Evolutionary conservation across 2,113 vertebrate genomes (phyloP), one percentile per base, ranked within the genome.

Genomic region (Acanthochromis polyacanthus): DNA sequence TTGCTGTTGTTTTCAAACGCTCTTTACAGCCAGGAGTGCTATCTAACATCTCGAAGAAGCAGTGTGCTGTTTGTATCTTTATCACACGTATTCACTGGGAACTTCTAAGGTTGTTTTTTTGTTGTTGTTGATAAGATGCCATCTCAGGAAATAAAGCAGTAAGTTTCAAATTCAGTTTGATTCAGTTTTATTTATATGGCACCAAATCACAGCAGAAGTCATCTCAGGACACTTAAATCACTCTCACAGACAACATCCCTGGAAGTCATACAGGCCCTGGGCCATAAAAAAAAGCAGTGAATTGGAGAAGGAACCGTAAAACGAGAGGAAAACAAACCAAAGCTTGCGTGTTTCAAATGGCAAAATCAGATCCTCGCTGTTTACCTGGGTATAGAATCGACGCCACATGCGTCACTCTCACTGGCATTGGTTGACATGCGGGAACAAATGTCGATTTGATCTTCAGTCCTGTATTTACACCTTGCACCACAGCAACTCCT

Each of bases 381-480:
- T 0, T 17, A 50, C 53, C 10, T 22, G 25, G 9, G 9, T 6
- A 22, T 4, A 71, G 74, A 53, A 45, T 19, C 14, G 15, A 43
- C 40, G 6, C 28, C 38, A 5, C 15, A 30, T 40, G 23, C 19
- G 5, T 74, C 50, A 20, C 43, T 60, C 11, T 55, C 30, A 69
- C 19, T 16, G 61, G 3, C 15, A 23, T 23, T 28, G 58, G 48
- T 59, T 71, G 38, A 7, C 0, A 0, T 59, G 64, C 1, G 14
- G 52, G 48, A 53, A 55, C 68, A 2, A 6, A 69, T 50, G 58
- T 17, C 0, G 10, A 67, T 48, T 60, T 36, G 10, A 80, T 78
- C 51, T 45, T 65, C 14, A 9, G 1, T 10, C 10, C 10, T 88
- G 71, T 82, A 80, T 87, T 83, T 4, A 81, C 57, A 75, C 30